phyloP scores from a whole-genome alignment of 2,888 invertebrate species.

The Volucella zonaria region DNA sequence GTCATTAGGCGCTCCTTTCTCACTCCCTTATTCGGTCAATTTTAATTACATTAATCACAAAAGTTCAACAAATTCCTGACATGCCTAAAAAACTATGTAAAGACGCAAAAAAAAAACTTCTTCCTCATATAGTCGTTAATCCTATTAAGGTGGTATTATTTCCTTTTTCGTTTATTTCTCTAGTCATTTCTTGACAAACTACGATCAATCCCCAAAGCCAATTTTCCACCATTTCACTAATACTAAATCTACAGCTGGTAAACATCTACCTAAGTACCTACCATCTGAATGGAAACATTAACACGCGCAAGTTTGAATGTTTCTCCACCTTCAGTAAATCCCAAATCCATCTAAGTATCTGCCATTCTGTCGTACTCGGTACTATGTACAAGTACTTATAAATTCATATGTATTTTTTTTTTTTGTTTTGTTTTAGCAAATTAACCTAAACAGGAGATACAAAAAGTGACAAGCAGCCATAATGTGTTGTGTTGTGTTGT shows the following conservation, averaged over 20 bases:
- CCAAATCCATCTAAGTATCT: constrained; percentile 6
- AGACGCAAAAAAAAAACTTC: neutral
- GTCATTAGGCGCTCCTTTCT: too few relatives aligned
- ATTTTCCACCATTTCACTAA: constrained; percentile 46
- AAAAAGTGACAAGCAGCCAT: constrained; percentile 47
- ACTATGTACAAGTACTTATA: too few relatives aligned
- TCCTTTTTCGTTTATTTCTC: constrained; percentile 27
- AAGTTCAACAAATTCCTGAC: neutral
- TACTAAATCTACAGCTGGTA: constrained; percentile 32
- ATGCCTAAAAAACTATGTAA: too few relatives aligned
- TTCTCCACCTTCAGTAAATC: neutral
- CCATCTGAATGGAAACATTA: neutral
- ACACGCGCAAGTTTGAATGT: constrained; percentile 18
- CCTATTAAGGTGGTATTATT: constrained; percentile 13
- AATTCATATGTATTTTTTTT: neutral
- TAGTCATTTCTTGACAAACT: constrained; percentile 59
- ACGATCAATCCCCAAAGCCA: constrained; percentile 39
- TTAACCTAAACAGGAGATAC: constrained; percentile 24
- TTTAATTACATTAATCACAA: neutral
- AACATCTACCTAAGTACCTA: neutral
- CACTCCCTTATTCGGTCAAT: neutral
- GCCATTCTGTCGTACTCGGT: too few relatives aligned
- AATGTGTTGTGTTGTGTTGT: constrained; percentile 42
- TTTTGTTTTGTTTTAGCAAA: neutral
- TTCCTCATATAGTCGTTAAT: neutral